phyloP scores from a whole-genome alignment of 2,113 vertebrate genomes.

The Corythornis vintsioides region DNA sequence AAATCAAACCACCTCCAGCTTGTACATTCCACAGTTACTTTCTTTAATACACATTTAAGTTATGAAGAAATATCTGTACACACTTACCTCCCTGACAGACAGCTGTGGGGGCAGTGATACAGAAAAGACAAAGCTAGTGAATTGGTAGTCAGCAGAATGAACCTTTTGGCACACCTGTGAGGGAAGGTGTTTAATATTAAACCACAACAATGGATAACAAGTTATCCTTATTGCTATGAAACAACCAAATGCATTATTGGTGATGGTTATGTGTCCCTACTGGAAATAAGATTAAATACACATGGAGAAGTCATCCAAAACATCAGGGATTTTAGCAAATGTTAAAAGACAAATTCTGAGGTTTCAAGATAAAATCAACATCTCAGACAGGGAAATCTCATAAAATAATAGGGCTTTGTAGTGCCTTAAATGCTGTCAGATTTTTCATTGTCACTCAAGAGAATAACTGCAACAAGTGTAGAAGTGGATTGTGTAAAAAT shows the following conservation, averaged over 20 bases:
- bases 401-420: neutral
- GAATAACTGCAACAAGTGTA: neutral
- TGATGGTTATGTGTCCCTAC: neutral
- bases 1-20: neutral
- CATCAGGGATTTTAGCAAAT: neutral
- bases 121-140: conserved; percentile 87
- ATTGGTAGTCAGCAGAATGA: conserved; percentile 83
- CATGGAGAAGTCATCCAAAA: neutral
- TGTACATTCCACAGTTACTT: neutral
- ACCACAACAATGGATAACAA: neutral
- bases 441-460: neutral
- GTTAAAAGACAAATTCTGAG: neutral
- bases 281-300: neutral
- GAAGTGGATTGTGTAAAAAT: neutral
- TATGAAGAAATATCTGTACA: neutral
- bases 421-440: neutral
- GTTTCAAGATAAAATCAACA: neutral
- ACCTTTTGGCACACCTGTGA: conserved; percentile 87
- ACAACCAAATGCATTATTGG: neutral
- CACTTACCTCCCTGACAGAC: conserved; percentile 91
- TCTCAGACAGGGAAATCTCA: neutral
- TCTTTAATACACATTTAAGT: neutral
- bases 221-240: neutral
- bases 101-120: conserved; percentile 94
- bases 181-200: conserved; percentile 11